These are phyloP conservation scores for Pyrocoelia pectoralis DNA, from an alignment of 2,888 invertebrate genomes.

Conservation along the genomic window DNA sequence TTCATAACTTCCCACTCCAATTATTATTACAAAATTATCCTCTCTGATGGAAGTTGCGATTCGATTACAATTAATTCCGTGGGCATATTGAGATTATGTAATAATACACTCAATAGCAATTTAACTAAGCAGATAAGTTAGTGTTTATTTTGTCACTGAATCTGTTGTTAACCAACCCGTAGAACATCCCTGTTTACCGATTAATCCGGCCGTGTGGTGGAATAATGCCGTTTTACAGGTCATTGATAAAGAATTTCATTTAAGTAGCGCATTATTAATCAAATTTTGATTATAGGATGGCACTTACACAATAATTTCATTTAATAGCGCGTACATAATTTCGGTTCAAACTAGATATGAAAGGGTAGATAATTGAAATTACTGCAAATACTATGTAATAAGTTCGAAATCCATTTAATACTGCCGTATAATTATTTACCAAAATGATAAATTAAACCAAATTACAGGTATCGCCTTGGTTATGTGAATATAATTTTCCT, in stretches of 20 bases:
- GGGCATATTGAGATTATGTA: not conserved
- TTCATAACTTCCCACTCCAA: not conserved
- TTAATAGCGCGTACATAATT: not conserved
- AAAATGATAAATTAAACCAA: slow-evolving; percentile 45
- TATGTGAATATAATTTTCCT: slow-evolving; percentile 45
- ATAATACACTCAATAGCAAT: not conserved
- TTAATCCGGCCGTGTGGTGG: slow-evolving; percentile 12
- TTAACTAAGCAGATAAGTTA: slow-evolving; percentile 8
- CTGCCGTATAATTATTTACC: slow-evolving; percentile 28
- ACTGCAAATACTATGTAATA: slow-evolving; percentile 12
- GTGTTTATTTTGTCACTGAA: slow-evolving; percentile 11
- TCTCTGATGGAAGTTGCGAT: not conserved
- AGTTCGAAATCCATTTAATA: slow-evolving; percentile 7
- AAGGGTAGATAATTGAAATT: slow-evolving; percentile 18
- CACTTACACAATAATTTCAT: not conserved
- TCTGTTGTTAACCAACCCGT: slow-evolving; percentile 7
- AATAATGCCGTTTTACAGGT: slow-evolving; percentile 16
- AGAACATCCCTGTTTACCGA: slow-evolving; percentile 9
- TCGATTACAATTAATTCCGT: slow-evolving; percentile 5
- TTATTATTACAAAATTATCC: slow-evolving; percentile 6
- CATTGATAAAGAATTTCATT: slow-evolving; percentile 7
- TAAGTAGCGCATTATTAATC: slow-evolving; percentile 8
- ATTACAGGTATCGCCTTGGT: slow-evolving; percentile 47
- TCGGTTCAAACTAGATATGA: not conserved
- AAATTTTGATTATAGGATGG: slow-evolving; percentile 7